These are phyloP conservation scores for Ectropis crepuscularia DNA, from an alignment of 2,888 invertebrate genomes.

Conservation along the genomic window DNA sequence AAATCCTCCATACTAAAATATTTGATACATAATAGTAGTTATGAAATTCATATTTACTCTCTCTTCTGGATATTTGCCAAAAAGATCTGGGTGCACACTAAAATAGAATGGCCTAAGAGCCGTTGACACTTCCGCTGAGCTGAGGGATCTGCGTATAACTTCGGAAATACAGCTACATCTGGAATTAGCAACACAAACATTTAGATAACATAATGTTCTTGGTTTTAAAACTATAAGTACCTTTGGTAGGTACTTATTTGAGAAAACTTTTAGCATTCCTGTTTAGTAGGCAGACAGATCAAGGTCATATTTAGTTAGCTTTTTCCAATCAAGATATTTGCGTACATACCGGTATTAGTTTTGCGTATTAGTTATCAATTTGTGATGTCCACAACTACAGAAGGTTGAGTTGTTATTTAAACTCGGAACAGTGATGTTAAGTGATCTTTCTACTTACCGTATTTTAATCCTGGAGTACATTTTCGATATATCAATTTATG, in stretches of 20 bases:
- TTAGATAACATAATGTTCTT: background rate
- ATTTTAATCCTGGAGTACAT: constrained; percentile 77
- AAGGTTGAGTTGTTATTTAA: background rate
- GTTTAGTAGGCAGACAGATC: no score
- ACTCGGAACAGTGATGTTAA: background rate
- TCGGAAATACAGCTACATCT: constrained; percentile 57
- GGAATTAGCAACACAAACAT: constrained; percentile 16
- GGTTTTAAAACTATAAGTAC: no score
- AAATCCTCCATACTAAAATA: no score
- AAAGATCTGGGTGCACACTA: constrained; percentile 97
- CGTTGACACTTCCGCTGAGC: constrained; percentile 93
- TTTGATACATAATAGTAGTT: background rate
- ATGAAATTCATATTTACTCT: constrained; percentile 83
- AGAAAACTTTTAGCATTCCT: no score
- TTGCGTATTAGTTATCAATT: no score
- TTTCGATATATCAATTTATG: constrained; percentile 38
- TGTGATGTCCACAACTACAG: no score
- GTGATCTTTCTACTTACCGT: constrained; percentile 53
- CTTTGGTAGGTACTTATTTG: no score
- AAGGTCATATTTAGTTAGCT: no score
- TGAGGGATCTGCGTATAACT: constrained; percentile 78
- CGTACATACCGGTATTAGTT: no score
- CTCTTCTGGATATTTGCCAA: constrained; percentile 95
- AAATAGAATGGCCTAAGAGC: constrained; percentile 97
- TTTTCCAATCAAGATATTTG: no score